Base-by-base conservation (phyloP, 2,888 invertebrate genomes). In the Notocelia uddmanniana region DNA sequence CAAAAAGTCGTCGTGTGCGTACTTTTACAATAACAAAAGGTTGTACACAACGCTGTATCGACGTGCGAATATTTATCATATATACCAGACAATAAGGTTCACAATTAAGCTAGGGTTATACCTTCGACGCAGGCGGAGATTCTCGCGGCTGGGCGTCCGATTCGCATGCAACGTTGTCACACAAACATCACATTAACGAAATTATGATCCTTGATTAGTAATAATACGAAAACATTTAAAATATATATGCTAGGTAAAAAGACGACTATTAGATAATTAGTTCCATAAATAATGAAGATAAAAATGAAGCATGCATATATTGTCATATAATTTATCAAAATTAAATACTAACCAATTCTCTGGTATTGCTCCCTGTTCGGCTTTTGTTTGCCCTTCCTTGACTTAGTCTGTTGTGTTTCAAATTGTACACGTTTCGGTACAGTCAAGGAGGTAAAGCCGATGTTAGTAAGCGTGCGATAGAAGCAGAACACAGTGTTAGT, bases 331-430 rank as follows among this genome's bases (percentile, higher is more conserved):
- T 1, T 23, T 60, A 71, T 48, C 68, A 78, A 76, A 76, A 73
- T 76, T 84, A 85, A 76, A 90, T 93, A 94, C 94, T 91, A 92
- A 94, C 94, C 94, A 90, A 94, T 94, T 86, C 94, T 88, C 83
- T 94, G 94, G 73, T 94, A 94, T 79, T 94, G 91, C 73, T 93
- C 94, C 87, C 89, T 92, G 78, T 87, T 89, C 18, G 83, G 81
- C 74, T 89, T 89, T 75, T 80, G 83, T 73, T 84, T 87, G 73
- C 84, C 85, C 58, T 86, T 85, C 77, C 88, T 86, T 75, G 87
- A 85, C 75, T 88, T 89, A 9, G 84, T 84, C 89, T 90, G 74
- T 78, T 77, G 69, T 48, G 23, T 76, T 66, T 73, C 69, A 60
- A 76, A 76, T 74, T 70, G 41, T 13, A 66, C 15, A 50, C 10